Evolutionary conservation across 1,140 invertebrate species (phyloP).

Genomic region (Ceratina australensis): DNA sequence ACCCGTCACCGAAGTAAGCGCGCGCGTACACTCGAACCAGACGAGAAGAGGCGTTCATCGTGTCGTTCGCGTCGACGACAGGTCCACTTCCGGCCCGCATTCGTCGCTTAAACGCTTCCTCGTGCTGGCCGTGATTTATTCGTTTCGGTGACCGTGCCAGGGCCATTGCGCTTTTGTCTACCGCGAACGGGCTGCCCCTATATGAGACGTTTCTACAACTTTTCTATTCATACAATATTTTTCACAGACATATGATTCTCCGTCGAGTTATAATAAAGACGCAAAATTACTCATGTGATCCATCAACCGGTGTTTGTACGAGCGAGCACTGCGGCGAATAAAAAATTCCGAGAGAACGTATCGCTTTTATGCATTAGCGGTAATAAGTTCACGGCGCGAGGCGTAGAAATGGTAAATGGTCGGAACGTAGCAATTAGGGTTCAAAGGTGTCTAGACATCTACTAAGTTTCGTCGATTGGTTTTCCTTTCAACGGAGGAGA

Average conservation of each 20-base stretch:
- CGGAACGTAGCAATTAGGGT: conserved; percentile 5
- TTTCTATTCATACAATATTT: no score
- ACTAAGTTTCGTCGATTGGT: no score
- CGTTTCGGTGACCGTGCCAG: conserved; percentile 17
- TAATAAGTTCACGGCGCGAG: neutral
- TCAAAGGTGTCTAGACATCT: neutral
- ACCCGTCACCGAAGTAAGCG: conserved; percentile 27
- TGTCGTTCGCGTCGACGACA: conserved; percentile 58
- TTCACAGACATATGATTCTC: no score
- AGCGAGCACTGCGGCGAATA: no score
- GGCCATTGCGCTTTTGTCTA: conserved; percentile 8
- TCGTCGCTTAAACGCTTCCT: conserved; percentile 55
- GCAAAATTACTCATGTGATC: no score
- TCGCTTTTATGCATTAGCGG: no score
- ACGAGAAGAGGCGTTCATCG: conserved; percentile 59
- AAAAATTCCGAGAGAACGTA: no score
- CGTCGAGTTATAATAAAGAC: no score
- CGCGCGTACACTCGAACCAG: conserved; percentile 24
- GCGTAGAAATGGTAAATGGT: neutral
- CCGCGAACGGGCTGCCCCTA: no score
- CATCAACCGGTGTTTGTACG: no score
- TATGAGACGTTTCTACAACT: neutral
- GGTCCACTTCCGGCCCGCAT: conserved; percentile 64
- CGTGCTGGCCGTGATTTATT: conserved; percentile 47
- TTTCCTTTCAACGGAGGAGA: neutral